phyloP scores from a whole-genome alignment of 2,797 vertebrate species.

The Characodon lateralis region DNA sequence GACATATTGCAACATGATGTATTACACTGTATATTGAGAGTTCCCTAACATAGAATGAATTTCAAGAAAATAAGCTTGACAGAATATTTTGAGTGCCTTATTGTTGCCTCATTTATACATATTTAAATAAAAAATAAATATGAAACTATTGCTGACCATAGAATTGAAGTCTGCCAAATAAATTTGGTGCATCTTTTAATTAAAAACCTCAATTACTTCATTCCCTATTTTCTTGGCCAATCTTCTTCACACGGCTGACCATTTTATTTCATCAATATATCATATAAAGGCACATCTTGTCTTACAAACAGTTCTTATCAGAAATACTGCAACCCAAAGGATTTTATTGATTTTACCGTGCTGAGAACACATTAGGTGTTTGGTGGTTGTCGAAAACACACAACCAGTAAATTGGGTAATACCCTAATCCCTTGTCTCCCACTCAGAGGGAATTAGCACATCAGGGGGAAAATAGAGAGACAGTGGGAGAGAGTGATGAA shows the following conservation, averaged over 20 bases:
- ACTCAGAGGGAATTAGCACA: constrained; percentile 12
- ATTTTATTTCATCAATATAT: constrained; percentile 55
- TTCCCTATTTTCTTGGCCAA: constrained; percentile 27
- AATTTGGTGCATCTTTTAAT: constrained; percentile 34
- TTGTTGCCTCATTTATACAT: not conserved
- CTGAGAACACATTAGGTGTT: constrained; percentile 54
- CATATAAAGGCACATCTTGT: constrained; percentile 49
- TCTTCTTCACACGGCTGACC: constrained; percentile 32
- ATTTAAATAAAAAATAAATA: not conserved
- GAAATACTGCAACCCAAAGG: constrained; percentile 62
- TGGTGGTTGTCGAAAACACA: constrained; percentile 43
- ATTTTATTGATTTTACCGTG: constrained; percentile 68
- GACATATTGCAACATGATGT: not conserved
- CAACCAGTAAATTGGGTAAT: constrained; percentile 44
- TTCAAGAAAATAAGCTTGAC: not conserved
- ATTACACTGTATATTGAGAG: not conserved
- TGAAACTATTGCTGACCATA: not conserved
- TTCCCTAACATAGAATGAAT: not conserved
- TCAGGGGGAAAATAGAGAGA: constrained; percentile 11
- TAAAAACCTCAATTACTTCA: constrained; percentile 15
- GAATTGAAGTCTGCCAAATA: constrained; percentile 17
- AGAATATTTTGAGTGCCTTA: not conserved
- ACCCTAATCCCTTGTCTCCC: constrained; percentile 45
- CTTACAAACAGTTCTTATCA: constrained; percentile 57
- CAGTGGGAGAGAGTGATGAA: constrained; percentile 20